Evolutionary conservation across 2,888 invertebrate species (phyloP).

Genomic region (Torymus texanus): DNA sequence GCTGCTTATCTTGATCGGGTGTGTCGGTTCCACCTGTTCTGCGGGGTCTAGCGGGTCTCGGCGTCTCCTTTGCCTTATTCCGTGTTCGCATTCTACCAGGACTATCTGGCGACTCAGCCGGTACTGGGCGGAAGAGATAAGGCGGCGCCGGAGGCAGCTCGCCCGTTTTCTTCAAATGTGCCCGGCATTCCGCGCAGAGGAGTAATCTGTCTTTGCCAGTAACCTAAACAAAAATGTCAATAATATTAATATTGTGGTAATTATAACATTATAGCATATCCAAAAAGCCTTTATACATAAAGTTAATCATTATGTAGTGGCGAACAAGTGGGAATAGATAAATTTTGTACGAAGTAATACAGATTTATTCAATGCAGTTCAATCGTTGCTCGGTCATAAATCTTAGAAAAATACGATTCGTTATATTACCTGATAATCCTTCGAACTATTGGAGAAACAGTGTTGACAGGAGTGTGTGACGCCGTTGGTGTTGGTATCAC

Average conservation of each 20-base stretch:
- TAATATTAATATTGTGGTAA: too few relatives aligned
- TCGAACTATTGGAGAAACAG: constrained; percentile 82
- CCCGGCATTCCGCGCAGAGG: constrained; percentile 85
- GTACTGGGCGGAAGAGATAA: constrained; percentile 77
- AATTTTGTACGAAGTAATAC: too few relatives aligned
- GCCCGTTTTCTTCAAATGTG: constrained; percentile 86
- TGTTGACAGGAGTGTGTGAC: constrained; percentile 80
- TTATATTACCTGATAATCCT: constrained; percentile 68
- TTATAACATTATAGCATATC: too few relatives aligned
- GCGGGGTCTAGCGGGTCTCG: constrained; percentile 77
- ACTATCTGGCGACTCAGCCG: constrained; percentile 82
- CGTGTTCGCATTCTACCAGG: constrained; percentile 93
- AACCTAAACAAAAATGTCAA: constrained; percentile 76
- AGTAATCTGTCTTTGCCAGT: constrained; percentile 83
- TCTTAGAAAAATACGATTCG: not conserved
- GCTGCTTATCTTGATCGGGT: constrained; percentile 76
- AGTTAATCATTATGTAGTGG: too few relatives aligned
- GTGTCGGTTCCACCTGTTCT: constrained; percentile 79
- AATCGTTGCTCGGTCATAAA: not conserved
- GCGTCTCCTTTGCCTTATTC: constrained; percentile 84
- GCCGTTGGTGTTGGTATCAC: constrained; percentile 81
- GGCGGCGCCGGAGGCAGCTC: constrained; percentile 81
- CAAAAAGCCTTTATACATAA: too few relatives aligned
- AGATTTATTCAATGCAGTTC: too few relatives aligned
- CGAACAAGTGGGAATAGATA: too few relatives aligned